Base-by-base conservation (phyloP, 1,140 invertebrate genomes). In the Hyles euphorbiae region DNA sequence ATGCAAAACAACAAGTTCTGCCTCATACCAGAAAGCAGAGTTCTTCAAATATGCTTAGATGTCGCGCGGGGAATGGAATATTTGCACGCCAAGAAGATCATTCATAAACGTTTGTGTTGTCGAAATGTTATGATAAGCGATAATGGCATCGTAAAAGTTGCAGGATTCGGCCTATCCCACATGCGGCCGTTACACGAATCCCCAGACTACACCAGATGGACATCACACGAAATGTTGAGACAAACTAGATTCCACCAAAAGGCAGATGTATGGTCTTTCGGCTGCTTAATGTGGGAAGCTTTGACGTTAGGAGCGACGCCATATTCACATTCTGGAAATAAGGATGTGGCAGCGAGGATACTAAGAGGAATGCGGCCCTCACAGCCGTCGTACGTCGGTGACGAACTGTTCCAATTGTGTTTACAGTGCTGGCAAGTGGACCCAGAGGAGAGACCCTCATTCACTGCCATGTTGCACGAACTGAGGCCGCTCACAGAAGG, bases 341-440 rank as follows among this genome's bases (percentile, higher is more conserved):
- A 91, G 59, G 95, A 96, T 65, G 91, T 97, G 0, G 90, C 93
- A 5, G 90, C 92, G 6, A 90, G 94, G 52, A 86, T 97, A 3
- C 85, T 92, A 34, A 90, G 90, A 67, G 95, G 95, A 1, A 85
- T 93, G 56, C 88, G 95, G 34, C 92, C 96, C 2, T 90, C 92
- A 3, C 95, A 96, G 71, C 89, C 95, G 0, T 89, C 91, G 33
- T 94, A 94, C 71, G 91, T 95, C 36, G 92, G 91, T 46, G 94
- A 95, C 76, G 93, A 95, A 60, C 82, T 96, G 32, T 96, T 96
- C 78, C 95, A 96, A 81, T 83, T 96, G 48, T 94, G 96, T 88
- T 86, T 94, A 4, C 94, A 95, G 63, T 97, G 96, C 73, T 97
- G 96, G 96, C 94, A 95, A 72, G 75, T 93, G n/a, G 94, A 96